Evolutionary conservation across 2,888 invertebrate species (phyloP), one percentile per base, ranked within the genome.

Genomic region (Drosophila subsilvestris): DNA sequence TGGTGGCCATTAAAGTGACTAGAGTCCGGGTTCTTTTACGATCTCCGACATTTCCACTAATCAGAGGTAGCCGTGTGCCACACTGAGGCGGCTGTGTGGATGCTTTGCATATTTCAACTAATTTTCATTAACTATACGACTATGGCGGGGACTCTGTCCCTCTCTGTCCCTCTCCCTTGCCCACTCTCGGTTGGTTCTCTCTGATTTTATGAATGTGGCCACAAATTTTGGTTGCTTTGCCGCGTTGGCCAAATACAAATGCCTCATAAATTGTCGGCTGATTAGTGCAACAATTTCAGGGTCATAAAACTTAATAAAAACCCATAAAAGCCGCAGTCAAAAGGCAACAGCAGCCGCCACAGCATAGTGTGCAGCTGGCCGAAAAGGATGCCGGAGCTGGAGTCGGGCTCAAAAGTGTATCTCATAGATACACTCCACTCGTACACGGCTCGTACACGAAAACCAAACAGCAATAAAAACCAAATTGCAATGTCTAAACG

Each of bases 401-500:
- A 61, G 60, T 18, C 32, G 45, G 48, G 62, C 10, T 5, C 37
- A 37, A 63, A 75, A 76, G 75, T 75, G 62, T 82, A 83, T 79
- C 79, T 87, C 59, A 79, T 75, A 78, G 82, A 80, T 79, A 74
- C 71, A 74, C 71, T 62, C 69, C 48, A 56, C 55, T 58, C 67
- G 43, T 18, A 61, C 69, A 72, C 57, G 78, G 73, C 73, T 37
- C 37, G 37, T 37, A 68, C 65, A 63, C 76, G 74, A 73, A 73
- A 69, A 72, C 74, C 76, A 74, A 76, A 69, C 71, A 42, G 78
- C 82, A 85, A 87, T 86, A 86, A 86, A 86, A 85, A 79, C 85
- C 86, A 80, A 85, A 86, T 86, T 86, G 85, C 86, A 80, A 74
- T 80, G 74, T 86, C 87, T 86, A 86, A 86, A 86, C 87, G 85